Evolutionary conservation across 2,797 vertebrate species (phyloP).

Genomic region (Miichthys miiuy): DNA sequence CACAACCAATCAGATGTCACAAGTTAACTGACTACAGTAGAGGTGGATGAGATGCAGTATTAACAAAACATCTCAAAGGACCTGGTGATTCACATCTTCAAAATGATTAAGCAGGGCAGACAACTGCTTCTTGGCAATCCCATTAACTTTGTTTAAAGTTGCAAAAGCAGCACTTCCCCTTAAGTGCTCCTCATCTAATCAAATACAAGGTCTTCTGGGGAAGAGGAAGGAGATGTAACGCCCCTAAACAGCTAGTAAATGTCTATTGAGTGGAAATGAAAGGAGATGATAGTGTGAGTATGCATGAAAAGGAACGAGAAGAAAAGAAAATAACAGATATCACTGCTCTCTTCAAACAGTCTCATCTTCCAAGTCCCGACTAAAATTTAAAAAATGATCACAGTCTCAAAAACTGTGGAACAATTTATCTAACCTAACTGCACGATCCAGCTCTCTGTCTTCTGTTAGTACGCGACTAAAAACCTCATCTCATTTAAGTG

Average conservation of each 20-base stretch:
- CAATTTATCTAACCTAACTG: not conserved
- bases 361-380: not conserved
- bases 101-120: slow-evolving; percentile 62
- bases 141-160: slow-evolving; percentile 81
- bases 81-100: slow-evolving; percentile 40
- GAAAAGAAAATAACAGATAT: not conserved
- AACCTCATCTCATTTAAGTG: slow-evolving; percentile 20
- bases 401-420: not conserved
- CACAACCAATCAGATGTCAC: slow-evolving; percentile 10
- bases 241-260: slow-evolving; percentile 50
- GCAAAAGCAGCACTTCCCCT: slow-evolving; percentile 76
- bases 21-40: not conserved
- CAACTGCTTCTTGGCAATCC: slow-evolving; percentile 56
- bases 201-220: slow-evolving; percentile 71
- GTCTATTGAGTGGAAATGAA: slow-evolving; percentile 40
- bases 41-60: slow-evolving; percentile 13
- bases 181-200: slow-evolving; percentile 83
- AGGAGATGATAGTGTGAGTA: not conserved
- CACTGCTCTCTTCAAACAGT: slow-evolving; percentile 5
- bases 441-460: slow-evolving; percentile 1
- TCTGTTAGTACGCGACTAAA: slow-evolving; percentile 3
- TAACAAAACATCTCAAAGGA: slow-evolving; percentile 31
- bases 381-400: not conserved
- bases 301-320: slow-evolving; percentile 13
- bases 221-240: slow-evolving; percentile 40